phyloP scores from a whole-genome alignment of 2,797 vertebrate species.

The Geotrypetes seraphini region DNA sequence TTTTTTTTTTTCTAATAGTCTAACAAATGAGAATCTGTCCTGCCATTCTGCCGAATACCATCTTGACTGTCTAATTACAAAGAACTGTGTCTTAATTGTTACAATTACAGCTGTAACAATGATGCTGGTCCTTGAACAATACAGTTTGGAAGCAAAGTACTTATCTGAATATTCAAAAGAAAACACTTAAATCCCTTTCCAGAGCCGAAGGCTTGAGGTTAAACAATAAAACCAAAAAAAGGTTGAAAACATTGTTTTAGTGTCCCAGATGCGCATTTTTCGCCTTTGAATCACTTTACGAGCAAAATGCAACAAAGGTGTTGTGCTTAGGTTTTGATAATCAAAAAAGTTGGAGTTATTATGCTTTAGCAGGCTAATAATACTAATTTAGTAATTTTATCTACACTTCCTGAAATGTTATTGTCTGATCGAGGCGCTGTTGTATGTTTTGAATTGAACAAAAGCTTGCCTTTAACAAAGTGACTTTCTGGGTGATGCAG shows the following conservation, averaged over 20 bases:
- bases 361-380: slow-evolving; percentile 49
- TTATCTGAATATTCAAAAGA: slow-evolving; percentile 66
- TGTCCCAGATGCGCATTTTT: slow-evolving; percentile 59
- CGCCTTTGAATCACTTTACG: slow-evolving; percentile 47
- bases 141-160: slow-evolving; percentile 59
- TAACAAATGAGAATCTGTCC: slow-evolving; percentile 69
- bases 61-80: slow-evolving; percentile 77
- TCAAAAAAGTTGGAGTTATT: slow-evolving; percentile 52
- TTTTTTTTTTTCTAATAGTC: slow-evolving; percentile 71
- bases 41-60: slow-evolving; percentile 65
- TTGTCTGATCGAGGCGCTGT: too few species aligned
- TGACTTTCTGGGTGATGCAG: slow-evolving; percentile 5
- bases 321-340: slow-evolving; percentile 54
- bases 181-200: slow-evolving; percentile 53
- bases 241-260: slow-evolving; percentile 58
- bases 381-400: slow-evolving; percentile 51
- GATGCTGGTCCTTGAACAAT: slow-evolving; percentile 59
- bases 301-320: slow-evolving; percentile 31
- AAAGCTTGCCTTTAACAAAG: slow-evolving; percentile 12
- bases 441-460: slow-evolving; percentile 10
- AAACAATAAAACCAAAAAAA: slow-evolving; percentile 51
- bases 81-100: slow-evolving; percentile 70
- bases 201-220: slow-evolving; percentile 52
- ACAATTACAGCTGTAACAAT: slow-evolving; percentile 72
- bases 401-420: slow-evolving; percentile 26